These are phyloP conservation scores for Macrochelys suwanniensis DNA, from an alignment of 2,797 vertebrate genomes.

Conservation along the genomic window DNA sequence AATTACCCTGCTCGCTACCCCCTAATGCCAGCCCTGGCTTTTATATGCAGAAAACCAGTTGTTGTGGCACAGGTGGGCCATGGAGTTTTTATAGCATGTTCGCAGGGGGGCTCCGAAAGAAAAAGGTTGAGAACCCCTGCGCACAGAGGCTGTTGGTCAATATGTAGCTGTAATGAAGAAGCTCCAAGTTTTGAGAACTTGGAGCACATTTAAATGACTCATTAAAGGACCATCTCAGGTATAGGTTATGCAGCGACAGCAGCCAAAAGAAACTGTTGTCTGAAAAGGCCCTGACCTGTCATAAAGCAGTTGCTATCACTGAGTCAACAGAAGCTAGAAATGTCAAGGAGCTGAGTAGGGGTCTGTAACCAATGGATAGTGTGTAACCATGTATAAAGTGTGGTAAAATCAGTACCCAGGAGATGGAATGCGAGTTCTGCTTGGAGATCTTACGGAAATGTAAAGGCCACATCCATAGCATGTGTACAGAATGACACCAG, in stretches of 20 bases:
- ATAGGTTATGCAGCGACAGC: conserved; percentile 61
- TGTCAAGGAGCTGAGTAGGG: neutral
- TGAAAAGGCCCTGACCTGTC: conserved; percentile 69
- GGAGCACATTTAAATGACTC: conserved; percentile 70
- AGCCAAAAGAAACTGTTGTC: conserved; percentile 62
- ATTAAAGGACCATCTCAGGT: conserved; percentile 53
- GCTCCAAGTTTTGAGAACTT: conserved; percentile 69
- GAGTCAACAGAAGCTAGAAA: conserved; percentile 63
- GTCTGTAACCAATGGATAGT: conserved; percentile 39
- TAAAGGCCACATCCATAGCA: neutral
- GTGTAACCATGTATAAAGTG: conserved; percentile 43
- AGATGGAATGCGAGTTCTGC: neutral
- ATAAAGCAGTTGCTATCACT: conserved; percentile 50
- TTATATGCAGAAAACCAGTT: no score
- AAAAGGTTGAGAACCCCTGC: no score
- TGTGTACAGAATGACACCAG: neutral
- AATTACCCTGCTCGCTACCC: no score
- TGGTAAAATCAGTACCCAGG: conserved; percentile 34
- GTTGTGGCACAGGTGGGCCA: no score
- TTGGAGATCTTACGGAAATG: conserved; percentile 23
- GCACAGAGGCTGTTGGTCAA: conserved; percentile 48
- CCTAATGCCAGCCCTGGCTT: no score
- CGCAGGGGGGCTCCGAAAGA: no score
- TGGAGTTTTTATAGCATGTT: no score
- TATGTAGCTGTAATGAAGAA: conserved; percentile 63